These are phyloP conservation scores for Pantherophis vulpinus DNA, from an alignment of 2,797 vertebrate species.

Conservation along the genomic window DNA sequence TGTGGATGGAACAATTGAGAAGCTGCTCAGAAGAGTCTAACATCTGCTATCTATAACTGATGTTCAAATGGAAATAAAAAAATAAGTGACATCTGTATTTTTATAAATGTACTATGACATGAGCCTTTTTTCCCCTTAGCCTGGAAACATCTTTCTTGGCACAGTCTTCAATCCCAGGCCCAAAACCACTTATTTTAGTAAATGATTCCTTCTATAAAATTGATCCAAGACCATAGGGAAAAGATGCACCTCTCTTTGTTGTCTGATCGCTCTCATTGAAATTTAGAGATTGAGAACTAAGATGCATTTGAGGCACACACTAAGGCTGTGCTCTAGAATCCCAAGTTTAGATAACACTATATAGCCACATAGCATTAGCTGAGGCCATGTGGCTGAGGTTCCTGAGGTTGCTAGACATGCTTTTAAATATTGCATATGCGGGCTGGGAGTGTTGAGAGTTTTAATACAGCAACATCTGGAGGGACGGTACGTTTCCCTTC, in stretches of 20 bases:
- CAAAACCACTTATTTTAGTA: neutral
- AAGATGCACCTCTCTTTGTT: neutral
- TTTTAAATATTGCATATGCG: neutral
- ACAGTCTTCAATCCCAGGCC: neutral
- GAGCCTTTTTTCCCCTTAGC: neutral
- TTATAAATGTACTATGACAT: neutral
- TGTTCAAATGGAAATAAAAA: neutral
- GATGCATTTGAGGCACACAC: neutral
- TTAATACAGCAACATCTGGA: neutral
- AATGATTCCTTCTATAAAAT: neutral
- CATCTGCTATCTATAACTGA: neutral
- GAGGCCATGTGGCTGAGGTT: neutral
- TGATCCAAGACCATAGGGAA: neutral
- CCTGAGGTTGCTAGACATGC: neutral
- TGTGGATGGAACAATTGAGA: constrained; percentile 19
- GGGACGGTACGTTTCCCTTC: neutral
- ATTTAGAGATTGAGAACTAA: neutral
- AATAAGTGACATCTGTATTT: constrained; percentile 1
- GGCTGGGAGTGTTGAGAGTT: neutral
- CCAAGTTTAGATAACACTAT: neutral
- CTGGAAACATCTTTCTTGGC: neutral
- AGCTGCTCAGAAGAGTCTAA: neutral
- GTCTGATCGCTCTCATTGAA: neutral
- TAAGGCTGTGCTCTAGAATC: neutral
- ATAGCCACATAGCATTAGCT: neutral